Conservation (phyloP, 2,888 invertebrate genomes). For the Pristionchus japonicus region DNA sequence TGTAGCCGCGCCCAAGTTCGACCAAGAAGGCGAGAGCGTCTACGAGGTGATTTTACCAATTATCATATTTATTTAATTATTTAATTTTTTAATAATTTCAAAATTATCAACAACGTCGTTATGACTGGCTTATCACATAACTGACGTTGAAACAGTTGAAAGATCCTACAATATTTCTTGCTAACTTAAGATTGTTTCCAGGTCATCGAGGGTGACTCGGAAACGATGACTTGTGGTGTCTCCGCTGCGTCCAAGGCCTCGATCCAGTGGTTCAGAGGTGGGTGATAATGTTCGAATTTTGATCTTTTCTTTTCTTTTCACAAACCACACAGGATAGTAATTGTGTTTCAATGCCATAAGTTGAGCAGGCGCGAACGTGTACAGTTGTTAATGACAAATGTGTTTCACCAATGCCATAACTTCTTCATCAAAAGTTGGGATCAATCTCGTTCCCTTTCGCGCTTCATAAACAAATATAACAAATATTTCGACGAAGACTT, state of each 20-base stretch:
- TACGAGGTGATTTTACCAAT: constrained; percentile 61
- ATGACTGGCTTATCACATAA: too few species aligned
- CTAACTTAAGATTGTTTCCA: constrained; percentile 39
- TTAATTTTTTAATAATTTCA: neutral
- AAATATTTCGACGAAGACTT: too few species aligned
- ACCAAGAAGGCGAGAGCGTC: constrained; percentile 67
- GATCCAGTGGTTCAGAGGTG: constrained; percentile 61
- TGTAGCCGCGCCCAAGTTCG: constrained; percentile 77
- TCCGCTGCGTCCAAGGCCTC: constrained; percentile 56
- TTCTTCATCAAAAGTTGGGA: too few species aligned
- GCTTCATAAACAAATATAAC: too few species aligned
- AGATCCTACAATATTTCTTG: neutral
- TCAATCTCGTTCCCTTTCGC: too few species aligned
- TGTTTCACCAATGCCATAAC: neutral
- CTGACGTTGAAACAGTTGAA: too few species aligned
- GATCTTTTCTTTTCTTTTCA: neutral
- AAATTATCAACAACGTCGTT: too few species aligned
- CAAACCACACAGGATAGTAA: too few species aligned
- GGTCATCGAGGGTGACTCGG: constrained; percentile 66
- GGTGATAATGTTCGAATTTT: too few species aligned
- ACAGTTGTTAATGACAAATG: neutral
- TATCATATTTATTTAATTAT: neutral
- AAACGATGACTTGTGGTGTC: constrained; percentile 70
- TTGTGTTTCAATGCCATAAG: neutral
- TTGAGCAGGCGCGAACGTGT: neutral